Percentiles rank a stretch among this genome's conserved stretches.
phyloP scores from a whole-genome alignment of 2,797 vertebrate species.

The Psittacula derbiana region DNA sequence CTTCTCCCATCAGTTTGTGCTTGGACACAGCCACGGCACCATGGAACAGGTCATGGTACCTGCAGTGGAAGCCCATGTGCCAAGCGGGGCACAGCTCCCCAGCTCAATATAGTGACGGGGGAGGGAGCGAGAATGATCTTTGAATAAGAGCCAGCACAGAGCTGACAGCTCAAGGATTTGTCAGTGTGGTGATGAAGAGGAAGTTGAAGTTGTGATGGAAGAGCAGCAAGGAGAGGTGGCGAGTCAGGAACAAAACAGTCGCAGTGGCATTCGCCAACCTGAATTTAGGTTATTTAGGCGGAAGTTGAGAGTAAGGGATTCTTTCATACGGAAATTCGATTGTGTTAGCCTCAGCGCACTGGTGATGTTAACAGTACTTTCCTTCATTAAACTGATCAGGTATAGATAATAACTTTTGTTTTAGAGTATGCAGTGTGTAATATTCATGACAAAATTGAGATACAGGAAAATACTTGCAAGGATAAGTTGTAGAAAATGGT shows the following conservation, averaged over 20 bases:
- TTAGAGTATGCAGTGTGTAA: neutral
- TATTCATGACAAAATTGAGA: neutral
- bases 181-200: neutral
- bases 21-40: neutral
- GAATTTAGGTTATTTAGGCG: neutral
- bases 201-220: neutral
- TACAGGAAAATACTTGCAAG: neutral
- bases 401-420: neutral
- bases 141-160: neutral
- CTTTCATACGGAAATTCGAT: neutral
- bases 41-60: neutral
- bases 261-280: neutral
- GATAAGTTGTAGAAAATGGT: neutral
- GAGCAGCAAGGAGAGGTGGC: neutral
- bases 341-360: neutral
- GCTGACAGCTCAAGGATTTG: constrained; percentile 5
- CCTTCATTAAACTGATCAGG: neutral
- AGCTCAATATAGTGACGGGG: neutral
- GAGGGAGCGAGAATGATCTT: neutral
- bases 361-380: neutral
- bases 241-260: neutral
- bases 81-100: neutral
- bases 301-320: neutral
- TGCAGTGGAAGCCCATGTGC: neutral
- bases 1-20: neutral